These are phyloP conservation scores for Chanos chanos DNA, from an alignment of 2,797 vertebrate species.

Conservation along the genomic window DNA sequence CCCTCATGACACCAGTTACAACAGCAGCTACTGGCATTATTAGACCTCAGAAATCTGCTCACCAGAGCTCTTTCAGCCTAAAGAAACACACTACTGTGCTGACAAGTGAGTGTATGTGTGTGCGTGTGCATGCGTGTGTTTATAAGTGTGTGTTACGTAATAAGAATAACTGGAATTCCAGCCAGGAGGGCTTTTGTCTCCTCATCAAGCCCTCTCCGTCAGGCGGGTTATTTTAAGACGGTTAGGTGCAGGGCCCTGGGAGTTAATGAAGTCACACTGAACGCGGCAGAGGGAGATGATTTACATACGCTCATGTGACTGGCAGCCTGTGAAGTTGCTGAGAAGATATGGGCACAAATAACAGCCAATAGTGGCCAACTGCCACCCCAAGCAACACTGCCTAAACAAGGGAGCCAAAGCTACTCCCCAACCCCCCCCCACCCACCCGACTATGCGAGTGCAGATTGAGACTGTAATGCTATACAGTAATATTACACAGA, in stretches of 20 bases:
- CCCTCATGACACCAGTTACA: no score
- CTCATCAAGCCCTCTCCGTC: background rate
- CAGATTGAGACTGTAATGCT: no score
- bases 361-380: conserved; percentile 21
- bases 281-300: background rate
- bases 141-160: background rate
- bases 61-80: no score
- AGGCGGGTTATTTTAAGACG: background rate
- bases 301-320: background rate
- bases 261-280: background rate
- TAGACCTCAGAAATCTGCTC: no score
- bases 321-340: conserved; percentile 11
- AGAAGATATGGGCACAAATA: conserved; percentile 37
- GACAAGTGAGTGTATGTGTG: background rate
- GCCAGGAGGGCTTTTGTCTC: conserved; percentile 1
- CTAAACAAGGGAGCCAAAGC: no score
- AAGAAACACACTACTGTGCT: conserved; percentile 36
- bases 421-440: no score
- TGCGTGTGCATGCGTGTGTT: background rate
- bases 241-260: background rate
- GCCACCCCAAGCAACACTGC: conserved; percentile 22
- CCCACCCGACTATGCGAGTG: no score
- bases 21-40: no score
- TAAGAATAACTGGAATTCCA: background rate
- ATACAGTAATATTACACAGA: no score